phyloP scores from a whole-genome alignment of 2,888 invertebrate genomes.

The Chloroclysta siterata region DNA sequence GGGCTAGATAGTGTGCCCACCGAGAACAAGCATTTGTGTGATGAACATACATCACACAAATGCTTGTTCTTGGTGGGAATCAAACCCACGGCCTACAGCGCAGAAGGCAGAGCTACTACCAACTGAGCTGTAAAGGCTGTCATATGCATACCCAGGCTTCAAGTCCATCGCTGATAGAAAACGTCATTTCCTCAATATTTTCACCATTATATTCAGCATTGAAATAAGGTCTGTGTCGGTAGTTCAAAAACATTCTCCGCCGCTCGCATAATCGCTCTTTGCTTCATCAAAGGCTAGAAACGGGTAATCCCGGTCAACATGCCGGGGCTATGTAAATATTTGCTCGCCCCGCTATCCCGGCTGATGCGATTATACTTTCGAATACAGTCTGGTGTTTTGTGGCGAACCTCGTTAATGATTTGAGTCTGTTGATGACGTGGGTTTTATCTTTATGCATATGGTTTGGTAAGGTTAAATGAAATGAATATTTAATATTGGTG shows the following conservation, averaged over 20 bases:
- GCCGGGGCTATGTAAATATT: slow-evolving; percentile 47
- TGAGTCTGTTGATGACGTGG: slow-evolving; percentile 5
- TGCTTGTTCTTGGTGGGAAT: too few species aligned
- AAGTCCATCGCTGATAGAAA: background rate
- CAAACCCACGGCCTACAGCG: too few species aligned
- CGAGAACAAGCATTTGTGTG: too few species aligned
- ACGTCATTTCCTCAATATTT: too few species aligned
- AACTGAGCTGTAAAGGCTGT: too few species aligned
- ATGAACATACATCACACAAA: too few species aligned
- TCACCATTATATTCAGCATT: too few species aligned
- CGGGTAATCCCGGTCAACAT: slow-evolving; percentile 48
- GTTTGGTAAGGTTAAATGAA: too few species aligned
- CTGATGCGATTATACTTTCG: slow-evolving; percentile 40
- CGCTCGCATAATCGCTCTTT: slow-evolving; percentile 29
- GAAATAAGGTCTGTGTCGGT: background rate
- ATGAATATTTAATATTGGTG: too few species aligned
- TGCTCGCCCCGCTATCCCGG: slow-evolving; percentile 30
- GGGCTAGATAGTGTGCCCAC: too few species aligned
- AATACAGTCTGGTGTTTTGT: slow-evolving; percentile 26
- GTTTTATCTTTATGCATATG: background rate
- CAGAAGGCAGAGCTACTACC: too few species aligned
- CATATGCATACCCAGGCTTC: too few species aligned
- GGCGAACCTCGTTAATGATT: slow-evolving; percentile 17
- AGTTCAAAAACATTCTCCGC: slow-evolving; percentile 25
- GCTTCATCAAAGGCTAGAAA: slow-evolving; percentile 45